phyloP scores from a whole-genome alignment of 2,113 vertebrate species.

The Geococcyx californianus region DNA sequence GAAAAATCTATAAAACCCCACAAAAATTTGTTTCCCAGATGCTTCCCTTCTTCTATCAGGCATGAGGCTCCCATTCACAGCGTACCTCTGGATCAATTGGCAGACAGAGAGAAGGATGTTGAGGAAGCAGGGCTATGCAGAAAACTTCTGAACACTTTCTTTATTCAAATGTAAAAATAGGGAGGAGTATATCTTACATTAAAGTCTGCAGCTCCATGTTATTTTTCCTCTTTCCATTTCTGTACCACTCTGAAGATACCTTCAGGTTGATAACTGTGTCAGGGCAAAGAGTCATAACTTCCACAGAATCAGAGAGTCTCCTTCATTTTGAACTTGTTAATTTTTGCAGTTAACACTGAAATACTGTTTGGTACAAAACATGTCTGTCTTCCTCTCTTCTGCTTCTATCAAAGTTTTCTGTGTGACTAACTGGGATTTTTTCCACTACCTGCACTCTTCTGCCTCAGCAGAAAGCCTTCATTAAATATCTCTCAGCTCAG shows the following conservation, averaged over 20 bases:
- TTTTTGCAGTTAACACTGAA: background rate
- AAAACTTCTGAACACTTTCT: background rate
- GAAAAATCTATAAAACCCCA: background rate
- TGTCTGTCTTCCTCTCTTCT: background rate
- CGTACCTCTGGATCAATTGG: background rate
- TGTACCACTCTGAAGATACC: background rate
- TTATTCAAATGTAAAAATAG: background rate
- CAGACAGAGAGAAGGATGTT: accelerated
- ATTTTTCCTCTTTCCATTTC: background rate
- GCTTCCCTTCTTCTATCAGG: background rate
- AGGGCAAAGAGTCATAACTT: background rate
- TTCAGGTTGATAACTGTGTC: background rate
- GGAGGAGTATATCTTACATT: background rate
- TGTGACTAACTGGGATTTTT: background rate
- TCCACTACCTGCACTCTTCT: background rate
- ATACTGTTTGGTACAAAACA: background rate
- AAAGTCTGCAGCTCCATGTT: background rate
- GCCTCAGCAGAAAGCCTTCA: background rate
- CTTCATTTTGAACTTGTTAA: background rate
- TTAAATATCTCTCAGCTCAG: background rate
- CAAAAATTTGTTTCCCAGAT: background rate
- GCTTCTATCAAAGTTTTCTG: background rate
- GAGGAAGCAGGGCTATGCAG: background rate
- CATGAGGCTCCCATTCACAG: background rate
- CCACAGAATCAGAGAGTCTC: background rate